Evolutionary conservation across 2,888 invertebrate species (phyloP), one percentile per base, ranked within the genome.

Genomic region (Mamestra brassicae): DNA sequence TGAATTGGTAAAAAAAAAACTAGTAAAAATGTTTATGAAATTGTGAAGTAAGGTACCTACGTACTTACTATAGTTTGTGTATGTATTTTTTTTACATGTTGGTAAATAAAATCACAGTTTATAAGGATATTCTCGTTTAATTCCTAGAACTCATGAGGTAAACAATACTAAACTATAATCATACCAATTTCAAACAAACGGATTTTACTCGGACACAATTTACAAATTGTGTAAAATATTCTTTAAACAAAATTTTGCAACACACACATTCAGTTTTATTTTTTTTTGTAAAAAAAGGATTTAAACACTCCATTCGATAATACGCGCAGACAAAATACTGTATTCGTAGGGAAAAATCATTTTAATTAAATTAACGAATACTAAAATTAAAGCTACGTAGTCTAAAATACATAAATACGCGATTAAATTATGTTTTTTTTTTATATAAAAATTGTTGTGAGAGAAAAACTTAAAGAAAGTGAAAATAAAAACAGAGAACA

Each of bases 131-230:
- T 95, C 92, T 94, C 90, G 92, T 96, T 96, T 96, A 94, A 93
- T 96, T 95, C 93, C 96, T 96, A 96, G 93, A 96, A 95, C 93
- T 95, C 96, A 96, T 96, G 96, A 96, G 96, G 96, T 96, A 96
- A 96, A 96, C 95, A 95, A 95, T 90, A 91, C 96, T 96, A 95
- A 92, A 92, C 95, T 96, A 95, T 94, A 90, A 79, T 93, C 90
- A 92, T 93, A 94, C 94, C 94, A 95, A 95, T 94, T 76, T 84
- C 81, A 84, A 84, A 85, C 81, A 91, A 89, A 88, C 89, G 87
- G 89, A 87, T 90, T 86, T 88, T 68, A 63, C 60, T 64, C 55
- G 52, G 63, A 68, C 78, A 66, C 87, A 91, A 90, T 76, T 84
- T 90, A 93, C 88, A 89, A 84, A 63, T 76, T 64, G 83, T 78